A percentile compares a stretch with the other conserved stretches of the same genome.
Conservation (phyloP, 2,888 invertebrate genomes). For the Metopia argyrocephala region DNA sequence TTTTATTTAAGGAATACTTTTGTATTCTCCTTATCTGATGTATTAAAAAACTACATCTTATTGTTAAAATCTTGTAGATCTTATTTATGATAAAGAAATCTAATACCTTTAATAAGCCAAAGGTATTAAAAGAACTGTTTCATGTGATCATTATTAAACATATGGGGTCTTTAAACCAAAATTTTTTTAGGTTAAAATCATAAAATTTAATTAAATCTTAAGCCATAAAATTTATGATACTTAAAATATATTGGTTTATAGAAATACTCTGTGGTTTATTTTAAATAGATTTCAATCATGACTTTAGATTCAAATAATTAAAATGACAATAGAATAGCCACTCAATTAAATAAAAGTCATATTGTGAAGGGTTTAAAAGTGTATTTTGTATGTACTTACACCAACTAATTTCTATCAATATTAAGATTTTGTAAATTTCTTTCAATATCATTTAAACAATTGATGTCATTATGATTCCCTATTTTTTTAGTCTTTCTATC, state of each 20-base stretch:
- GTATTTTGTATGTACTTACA: too few relatives aligned
- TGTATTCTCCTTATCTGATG: too few relatives aligned
- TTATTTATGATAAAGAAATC: conserved; percentile 58
- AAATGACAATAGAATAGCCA: too few relatives aligned
- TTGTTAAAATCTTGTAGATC: conserved; percentile 39
- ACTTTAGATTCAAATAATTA: too few relatives aligned
- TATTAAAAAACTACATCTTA: too few relatives aligned
- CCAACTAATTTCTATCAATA: neutral
- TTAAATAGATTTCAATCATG: too few relatives aligned
- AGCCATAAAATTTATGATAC: neutral
- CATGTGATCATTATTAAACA: neutral
- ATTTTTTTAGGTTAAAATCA: neutral
- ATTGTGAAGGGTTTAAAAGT: too few relatives aligned
- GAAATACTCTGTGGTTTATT: neutral
- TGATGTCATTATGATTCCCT: conserved; percentile 33
- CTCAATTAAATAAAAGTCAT: too few relatives aligned
- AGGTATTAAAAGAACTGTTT: neutral
- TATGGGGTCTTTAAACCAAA: neutral
- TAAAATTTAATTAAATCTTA: neutral
- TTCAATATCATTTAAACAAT: conserved; percentile 30
- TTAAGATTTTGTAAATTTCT: neutral
- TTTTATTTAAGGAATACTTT: conserved; percentile 14
- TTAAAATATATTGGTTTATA: neutral
- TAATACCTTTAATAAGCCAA: conserved; percentile 38
- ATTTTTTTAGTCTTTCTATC: conserved; percentile 15